Base-by-base conservation (phyloP, 2,113 vertebrate species). In the Paramisgurnus dabryanus region DNA sequence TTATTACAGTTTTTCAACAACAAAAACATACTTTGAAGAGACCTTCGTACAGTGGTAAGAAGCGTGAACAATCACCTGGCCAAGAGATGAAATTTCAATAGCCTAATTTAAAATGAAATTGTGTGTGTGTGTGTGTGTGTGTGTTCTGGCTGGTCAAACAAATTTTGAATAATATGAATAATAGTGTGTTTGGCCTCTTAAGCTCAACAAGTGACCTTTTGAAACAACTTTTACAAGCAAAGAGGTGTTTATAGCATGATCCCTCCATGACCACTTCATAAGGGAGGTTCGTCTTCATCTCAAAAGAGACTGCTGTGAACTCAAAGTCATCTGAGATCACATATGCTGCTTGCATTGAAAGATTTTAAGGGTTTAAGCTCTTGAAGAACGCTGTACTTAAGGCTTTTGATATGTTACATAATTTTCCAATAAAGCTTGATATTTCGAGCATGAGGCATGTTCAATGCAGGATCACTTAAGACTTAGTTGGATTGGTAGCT, bases 341-440 rank as follows among this genome's bases (percentile, higher is more conserved):
- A 55, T 18, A 18, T 67, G 73, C 65, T 82, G 64, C 65, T 39
- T 65, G 18, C 43, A 6, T 11, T 22, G 18, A 2, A 39, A 47
- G 9, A 41, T 41, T 41, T 67, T 41, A 18, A 49, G 64, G 80
- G 13, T 61, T 78, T 66, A 7, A 15, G n/a, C 22, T 57, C 58
- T 71, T 82, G 58, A 60, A 72, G 10, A 72, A 78, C 50, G 68
- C 47, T 43, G 15, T 9, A 78, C 34, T 45, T 15, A 58, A 82
- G 67, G 27, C 34, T 43, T 18, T 68, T 76, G 39, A 69, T 68
- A 76, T 75, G 49, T 22, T 64, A 63, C n/a, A 69, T 40, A 17
- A 49, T 80, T 76, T 78, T 67, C 45, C 27, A 79, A 53, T 22
- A 71, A 76, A 82, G 60, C 58, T 7, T 65, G 10, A 71, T 77